Percentiles rank a stretch among this genome's conserved stretches.
These are phyloP conservation scores for Acinonyx jubatus DNA, from an alignment of 2,113 vertebrate species.

Conservation along the genomic window DNA sequence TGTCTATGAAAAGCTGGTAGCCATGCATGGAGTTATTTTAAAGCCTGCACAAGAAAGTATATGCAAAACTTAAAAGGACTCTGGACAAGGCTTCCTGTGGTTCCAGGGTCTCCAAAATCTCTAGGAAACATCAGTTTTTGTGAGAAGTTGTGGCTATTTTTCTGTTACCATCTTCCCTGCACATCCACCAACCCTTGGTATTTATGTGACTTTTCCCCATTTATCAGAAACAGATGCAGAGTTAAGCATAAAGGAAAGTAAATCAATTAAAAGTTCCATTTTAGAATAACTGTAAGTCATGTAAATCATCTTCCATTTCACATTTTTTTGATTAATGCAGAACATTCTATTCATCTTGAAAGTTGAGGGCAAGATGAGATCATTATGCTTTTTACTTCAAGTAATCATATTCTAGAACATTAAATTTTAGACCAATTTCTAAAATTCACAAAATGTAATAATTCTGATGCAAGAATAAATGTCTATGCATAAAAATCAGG, in stretches of 20 bases:
- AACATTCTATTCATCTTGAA: constrained; percentile 27
- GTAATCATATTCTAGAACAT: constrained; percentile 30
- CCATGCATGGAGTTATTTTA: neutral
- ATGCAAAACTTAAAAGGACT: neutral
- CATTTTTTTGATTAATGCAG: neutral
- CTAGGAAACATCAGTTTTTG: neutral
- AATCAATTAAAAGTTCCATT: neutral
- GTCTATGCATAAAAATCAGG: constrained; percentile 40
- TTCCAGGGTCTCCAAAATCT: neutral
- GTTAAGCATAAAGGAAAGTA: neutral
- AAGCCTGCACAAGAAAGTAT: neutral
- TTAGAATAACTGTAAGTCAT: neutral
- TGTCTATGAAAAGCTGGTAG: neutral
- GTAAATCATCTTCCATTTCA: neutral
- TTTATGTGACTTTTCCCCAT: neutral
- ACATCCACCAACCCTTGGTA: neutral
- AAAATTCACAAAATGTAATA: constrained; percentile 43
- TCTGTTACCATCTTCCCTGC: neutral
- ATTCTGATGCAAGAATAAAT: constrained; percentile 53
- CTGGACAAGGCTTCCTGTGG: neutral
- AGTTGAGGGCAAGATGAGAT: constrained; percentile 35
- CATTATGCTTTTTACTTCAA: constrained; percentile 1
- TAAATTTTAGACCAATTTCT: constrained; percentile 26
- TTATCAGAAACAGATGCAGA: constrained; percentile 5
- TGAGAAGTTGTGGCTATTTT: neutral